Evolutionary conservation across 2,888 invertebrate species (phyloP), one percentile per base, ranked within the genome.

Genomic region (Erpobdella octoculata): DNA sequence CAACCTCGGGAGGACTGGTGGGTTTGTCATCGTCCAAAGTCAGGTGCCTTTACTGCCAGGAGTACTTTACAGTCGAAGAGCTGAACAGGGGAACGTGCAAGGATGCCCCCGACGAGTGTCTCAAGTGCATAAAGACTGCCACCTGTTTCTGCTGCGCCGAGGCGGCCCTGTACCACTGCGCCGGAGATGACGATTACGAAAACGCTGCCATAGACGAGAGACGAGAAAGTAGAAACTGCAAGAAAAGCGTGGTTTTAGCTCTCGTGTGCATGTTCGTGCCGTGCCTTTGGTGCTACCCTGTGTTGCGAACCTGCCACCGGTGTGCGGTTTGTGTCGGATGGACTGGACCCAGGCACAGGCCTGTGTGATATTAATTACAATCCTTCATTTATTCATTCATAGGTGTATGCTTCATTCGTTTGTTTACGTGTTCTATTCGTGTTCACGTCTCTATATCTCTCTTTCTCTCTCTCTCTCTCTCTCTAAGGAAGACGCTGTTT

Each of bases 101-200:
- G 69, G 69, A 53, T n/a, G 69, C 69, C 6, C 69, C 69, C 4
- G 58, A 69, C 58, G 36, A 53, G 28, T 31, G 21, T n/a, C 35
- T 69, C n/a, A 58, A 58, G 12, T 48, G 69, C 69, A 53, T 69
- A 15, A 53, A 58, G 58, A 58, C 53, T 2, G 35, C 46, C 21
- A 69, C 69, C 18, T 69, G 69, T 58, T 69, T 48, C 53, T 36
- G 35, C 35, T 36, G 53, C 36, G 33, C 48, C 25, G 48, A 69
- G 53, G 58, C 69, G 2, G 69, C 69, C 53, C n/a, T 69, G 58
- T 69, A 69, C 69, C 69, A 53, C 36, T 69, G 69, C 21, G 69
- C 46, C 8, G 62, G 62, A 6, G 62, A 62, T n/a, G 62, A 62
- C 15, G 62, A 35, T 6, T 33, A 28, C 35, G 62, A 62, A 12